Evolutionary conservation across 2,888 invertebrate genomes (phyloP), one percentile per base, ranked within the genome.

Genomic region (Callimorpha dominula): DNA sequence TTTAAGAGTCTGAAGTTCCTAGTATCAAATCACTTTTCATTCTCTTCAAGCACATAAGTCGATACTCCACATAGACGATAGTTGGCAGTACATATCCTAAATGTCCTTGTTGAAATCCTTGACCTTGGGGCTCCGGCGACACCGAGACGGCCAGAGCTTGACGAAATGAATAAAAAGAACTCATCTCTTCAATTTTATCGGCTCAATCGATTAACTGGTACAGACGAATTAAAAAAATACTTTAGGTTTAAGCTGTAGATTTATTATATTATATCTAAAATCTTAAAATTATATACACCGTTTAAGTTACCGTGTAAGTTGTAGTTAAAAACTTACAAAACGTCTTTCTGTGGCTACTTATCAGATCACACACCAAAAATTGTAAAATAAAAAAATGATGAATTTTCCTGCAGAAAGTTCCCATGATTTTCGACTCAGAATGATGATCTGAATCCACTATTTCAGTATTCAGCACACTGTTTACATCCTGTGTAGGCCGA

Each of bases 101-200:
- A 62, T 64, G 75, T 82, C 82, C 82, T 82, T 76, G 71, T 52
- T 54, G 49, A 14, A 11, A 75, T 83, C 83, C 83, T 80, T 80
- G 80, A 75, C 81, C 82, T 81, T 70, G 74, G 70, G 60, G 70
- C 68, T 75, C 62, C 50, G 79, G 72, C 74, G 72, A 68, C 75
- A 75, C 31, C 69, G 75, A 74, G 76, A 65, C 83, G 74, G 65
- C 65, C 64, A 68, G 65, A 67, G 73, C 66, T 70, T 76, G 78
- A 83, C 81, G 77, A 77, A 64, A 74, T 52, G 20, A 73, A 73
- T 70, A 42, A 69, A 42, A 69, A 68, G 63, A 67, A 31, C 31
- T 14, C n/a, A 1, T 14, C 43, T 43, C 17, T 57, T 11, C 9
- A 40, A 20, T 12, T 49, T 31, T 20, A n/a, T 12, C 46, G 6